Conservation (phyloP, 2,888 invertebrate species). For the Melinaea menophilus region DNA sequence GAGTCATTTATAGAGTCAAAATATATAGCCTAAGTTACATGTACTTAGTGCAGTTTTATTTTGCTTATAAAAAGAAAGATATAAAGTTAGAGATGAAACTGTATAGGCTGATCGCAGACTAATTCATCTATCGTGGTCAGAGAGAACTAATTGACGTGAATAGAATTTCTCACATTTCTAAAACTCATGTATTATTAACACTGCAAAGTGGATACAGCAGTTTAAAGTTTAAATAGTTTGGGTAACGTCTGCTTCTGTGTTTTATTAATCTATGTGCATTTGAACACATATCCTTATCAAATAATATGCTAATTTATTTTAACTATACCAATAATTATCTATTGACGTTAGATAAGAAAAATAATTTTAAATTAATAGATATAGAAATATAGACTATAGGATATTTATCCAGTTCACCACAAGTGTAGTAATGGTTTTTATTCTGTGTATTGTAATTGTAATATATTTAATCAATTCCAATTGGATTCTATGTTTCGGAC, state of each 20-base stretch:
- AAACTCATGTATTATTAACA: conserved; percentile 49
- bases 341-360: no score
- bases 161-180: conserved; percentile 43
- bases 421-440: neutral
- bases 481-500: conserved; percentile 17
- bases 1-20: no score
- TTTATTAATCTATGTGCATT: conserved; percentile 8
- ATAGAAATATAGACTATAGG: no score
- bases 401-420: no score
- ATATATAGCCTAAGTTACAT: no score
- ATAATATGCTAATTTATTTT: no score
- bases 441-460: conserved; percentile 5
- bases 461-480: conserved; percentile 21
- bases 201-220: conserved; percentile 12
- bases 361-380: no score
- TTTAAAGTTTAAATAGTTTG: conserved; percentile 25
- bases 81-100: conserved; percentile 9
- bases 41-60: no score
- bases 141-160: conserved; percentile 52
- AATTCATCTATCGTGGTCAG: conserved; percentile 47
- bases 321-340: no score
- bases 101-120: conserved; percentile 31
- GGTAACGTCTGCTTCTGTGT: conserved; percentile 18
- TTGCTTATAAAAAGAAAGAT: neutral
- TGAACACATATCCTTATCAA: no score